Conservation (phyloP, 2,113 vertebrate species). For the Pedionomus torquatus region DNA sequence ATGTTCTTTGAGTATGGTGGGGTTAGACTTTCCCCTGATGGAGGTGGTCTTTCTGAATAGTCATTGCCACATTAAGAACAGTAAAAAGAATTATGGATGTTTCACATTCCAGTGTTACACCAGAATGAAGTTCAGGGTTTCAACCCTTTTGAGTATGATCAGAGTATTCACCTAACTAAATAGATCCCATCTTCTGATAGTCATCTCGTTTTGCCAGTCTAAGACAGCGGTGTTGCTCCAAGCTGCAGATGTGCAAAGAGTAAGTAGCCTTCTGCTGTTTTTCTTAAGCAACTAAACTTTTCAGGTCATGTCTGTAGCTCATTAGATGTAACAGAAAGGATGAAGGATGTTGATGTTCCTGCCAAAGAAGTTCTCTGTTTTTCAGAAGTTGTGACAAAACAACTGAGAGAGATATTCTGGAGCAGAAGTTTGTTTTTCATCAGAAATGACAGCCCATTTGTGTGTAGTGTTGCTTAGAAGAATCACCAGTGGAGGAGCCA, state of each 20-base stretch:
- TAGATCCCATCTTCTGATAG: background rate
- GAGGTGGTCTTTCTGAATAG: background rate
- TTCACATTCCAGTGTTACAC: background rate
- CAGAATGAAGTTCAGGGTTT: background rate
- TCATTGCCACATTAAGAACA: background rate
- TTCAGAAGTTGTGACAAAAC: background rate
- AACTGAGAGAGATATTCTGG: background rate
- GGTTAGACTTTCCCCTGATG: background rate
- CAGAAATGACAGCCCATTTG: background rate
- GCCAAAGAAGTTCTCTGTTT: background rate
- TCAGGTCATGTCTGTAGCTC: background rate
- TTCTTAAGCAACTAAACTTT: background rate
- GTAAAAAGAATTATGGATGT: background rate
- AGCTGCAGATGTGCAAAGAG: background rate
- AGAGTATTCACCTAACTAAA: background rate
- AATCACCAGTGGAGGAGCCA: background rate
- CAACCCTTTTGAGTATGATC: background rate
- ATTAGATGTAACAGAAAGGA: background rate
- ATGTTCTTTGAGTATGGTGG: rapidly evolving
- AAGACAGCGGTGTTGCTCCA: background rate
- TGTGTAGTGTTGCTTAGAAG: background rate
- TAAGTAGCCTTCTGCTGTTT: background rate
- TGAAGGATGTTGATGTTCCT: background rate
- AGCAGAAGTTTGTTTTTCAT: background rate
- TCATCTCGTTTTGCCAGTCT: background rate